Conservation (phyloP, 2,888 invertebrate species). For the Pachycephus smyrnensis region DNA sequence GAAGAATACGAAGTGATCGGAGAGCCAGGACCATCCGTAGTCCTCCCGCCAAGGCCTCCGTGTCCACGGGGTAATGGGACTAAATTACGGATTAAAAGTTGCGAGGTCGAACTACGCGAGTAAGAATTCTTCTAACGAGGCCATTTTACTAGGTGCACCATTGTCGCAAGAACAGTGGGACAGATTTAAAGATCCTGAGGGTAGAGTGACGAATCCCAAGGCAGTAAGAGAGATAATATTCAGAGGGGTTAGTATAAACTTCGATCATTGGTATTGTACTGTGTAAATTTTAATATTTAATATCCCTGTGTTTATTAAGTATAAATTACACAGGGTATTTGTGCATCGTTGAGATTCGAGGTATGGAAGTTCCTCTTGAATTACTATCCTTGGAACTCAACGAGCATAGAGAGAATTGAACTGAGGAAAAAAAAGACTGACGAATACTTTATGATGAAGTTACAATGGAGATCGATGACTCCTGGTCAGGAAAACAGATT, state of each 20-base stretch:
- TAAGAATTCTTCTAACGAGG: background rate
- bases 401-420: constrained; percentile 76
- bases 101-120: background rate
- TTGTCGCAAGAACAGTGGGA: constrained; percentile 86
- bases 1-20: constrained; percentile 81
- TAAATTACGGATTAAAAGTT: background rate
- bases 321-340: constrained; percentile 76
- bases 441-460: constrained; percentile 95
- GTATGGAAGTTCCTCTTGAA: constrained; percentile 97
- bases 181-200: constrained; percentile 82
- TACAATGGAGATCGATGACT: constrained; percentile 95
- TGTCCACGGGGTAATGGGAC: constrained; percentile 56
- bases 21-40: constrained; percentile 68
- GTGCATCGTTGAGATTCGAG: constrained; percentile 79
- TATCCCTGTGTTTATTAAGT: constrained; percentile 11
- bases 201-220: constrained; percentile 82
- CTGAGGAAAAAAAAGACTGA: constrained; percentile 80
- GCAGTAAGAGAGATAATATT: constrained; percentile 89
- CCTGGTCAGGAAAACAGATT: constrained; percentile 89
- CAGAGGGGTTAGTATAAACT: constrained; percentile 78
- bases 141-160: constrained; percentile 72
- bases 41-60: constrained; percentile 77
- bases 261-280: constrained; percentile 9
- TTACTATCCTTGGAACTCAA: constrained; percentile 88
- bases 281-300: constrained; percentile 13